Percentiles rank a stretch among this genome's conserved stretches.
phyloP scores from a whole-genome alignment of 30 jellyfish, hydroid and myxozoan genomes.

The Morbakka virulenta region DNA sequence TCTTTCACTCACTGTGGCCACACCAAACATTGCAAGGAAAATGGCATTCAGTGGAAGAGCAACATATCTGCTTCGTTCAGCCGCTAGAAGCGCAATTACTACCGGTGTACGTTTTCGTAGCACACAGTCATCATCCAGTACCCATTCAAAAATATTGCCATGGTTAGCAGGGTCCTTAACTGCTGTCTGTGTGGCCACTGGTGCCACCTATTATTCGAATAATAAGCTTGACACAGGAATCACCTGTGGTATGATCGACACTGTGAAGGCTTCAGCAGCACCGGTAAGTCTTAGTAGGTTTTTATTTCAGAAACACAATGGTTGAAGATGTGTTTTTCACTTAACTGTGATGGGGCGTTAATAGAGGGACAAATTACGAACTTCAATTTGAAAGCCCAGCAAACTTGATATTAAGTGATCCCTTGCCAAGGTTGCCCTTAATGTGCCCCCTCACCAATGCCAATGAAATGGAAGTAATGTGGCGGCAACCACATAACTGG shows the following conservation, averaged over 20 bases:
- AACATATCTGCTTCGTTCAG: neutral
- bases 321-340: too few species aligned
- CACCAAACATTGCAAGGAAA: too few species aligned
- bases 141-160: neutral
- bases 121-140: neutral
- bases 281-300: neutral
- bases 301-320: neutral
- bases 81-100: neutral
- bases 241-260: constrained; percentile 34
- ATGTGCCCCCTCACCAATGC: too few species aligned
- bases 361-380: too few species aligned
- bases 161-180: constrained; percentile 52
- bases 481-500: too few species aligned
- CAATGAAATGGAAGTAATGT: too few species aligned
- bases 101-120: neutral
- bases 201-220: constrained; percentile 40
- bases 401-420: too few species aligned
- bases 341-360: too few species aligned
- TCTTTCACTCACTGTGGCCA: too few species aligned
- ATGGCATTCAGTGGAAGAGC: neutral
- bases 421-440: too few species aligned
- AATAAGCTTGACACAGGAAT: constrained; percentile 1
- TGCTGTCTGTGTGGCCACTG: constrained; percentile 51
- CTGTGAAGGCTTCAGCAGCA: constrained; percentile 60
- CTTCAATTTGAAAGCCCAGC: too few species aligned